Conservation (phyloP, 2,113 vertebrate species). For the Poecile atricapillus region DNA sequence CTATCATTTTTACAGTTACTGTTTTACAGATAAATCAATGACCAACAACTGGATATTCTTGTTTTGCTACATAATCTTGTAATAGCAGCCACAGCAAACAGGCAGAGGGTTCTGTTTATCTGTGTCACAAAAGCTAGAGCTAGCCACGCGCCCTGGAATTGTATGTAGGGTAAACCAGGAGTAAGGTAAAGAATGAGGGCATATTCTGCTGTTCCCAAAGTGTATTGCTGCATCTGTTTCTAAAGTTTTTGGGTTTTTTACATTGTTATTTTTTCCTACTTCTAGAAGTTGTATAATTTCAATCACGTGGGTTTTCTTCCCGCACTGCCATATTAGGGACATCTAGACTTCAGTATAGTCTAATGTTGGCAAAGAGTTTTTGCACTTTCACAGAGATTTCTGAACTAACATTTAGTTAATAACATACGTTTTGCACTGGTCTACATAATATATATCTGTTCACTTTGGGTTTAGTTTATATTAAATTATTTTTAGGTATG, state of each 20-base stretch:
- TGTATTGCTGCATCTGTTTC: not conserved
- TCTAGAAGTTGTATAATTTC: not conserved
- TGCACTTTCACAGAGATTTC: not conserved
- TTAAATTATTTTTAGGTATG: not conserved
- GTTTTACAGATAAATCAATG: conserved; percentile 70
- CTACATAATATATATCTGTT: not conserved
- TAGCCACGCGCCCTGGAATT: rapidly evolving
- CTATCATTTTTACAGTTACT: conserved; percentile 67
- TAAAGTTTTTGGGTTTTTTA: not conserved
- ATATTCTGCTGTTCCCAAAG: not conserved
- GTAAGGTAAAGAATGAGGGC: not conserved
- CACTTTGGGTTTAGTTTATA: not conserved
- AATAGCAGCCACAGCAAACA: not conserved
- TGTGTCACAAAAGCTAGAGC: not conserved
- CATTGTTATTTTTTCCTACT: not conserved
- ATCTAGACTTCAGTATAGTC: not conserved
- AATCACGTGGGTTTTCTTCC: not conserved
- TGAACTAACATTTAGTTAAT: not conserved
- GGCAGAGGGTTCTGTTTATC: not conserved
- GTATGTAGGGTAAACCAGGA: not conserved
- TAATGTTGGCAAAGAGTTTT: not conserved
- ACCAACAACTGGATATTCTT: conserved; percentile 35
- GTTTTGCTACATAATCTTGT: conserved; percentile 38
- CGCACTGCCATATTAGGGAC: rapidly evolving
- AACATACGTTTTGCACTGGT: not conserved